These are phyloP conservation scores for Nomada ferruginata DNA, from an alignment of 2,888 invertebrate genomes.

Conservation along the genomic window DNA sequence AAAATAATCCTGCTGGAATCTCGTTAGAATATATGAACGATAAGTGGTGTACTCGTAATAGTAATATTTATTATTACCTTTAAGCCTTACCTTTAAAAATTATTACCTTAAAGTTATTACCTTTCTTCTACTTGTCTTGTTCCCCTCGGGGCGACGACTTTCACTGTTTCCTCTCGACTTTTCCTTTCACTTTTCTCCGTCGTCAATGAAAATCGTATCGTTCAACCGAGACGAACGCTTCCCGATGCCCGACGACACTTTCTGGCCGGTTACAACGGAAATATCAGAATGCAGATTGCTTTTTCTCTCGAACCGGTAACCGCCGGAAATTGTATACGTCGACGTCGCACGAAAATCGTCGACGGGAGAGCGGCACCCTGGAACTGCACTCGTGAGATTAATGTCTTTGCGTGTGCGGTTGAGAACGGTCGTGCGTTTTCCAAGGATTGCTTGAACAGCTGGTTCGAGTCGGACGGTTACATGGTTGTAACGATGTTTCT, in stretches of 20 bases:
- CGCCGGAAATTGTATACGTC: slow-evolving; percentile 41
- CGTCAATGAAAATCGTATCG: background rate
- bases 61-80: too few species aligned
- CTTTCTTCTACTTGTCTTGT: too few species aligned
- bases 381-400: slow-evolving; percentile 15
- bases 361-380: slow-evolving; percentile 1
- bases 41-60: too few species aligned
- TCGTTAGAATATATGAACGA: too few species aligned
- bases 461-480: too few species aligned
- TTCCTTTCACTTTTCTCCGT: background rate
- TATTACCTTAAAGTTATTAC: too few species aligned
- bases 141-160: too few species aligned
- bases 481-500: too few species aligned
- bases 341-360: slow-evolving; percentile 31
- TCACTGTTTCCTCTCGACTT: too few species aligned
- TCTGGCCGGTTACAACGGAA: slow-evolving; percentile 2
- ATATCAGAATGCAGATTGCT: slow-evolving; percentile 35
- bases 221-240: slow-evolving; percentile 27
- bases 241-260: background rate
- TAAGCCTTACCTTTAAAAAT: too few species aligned
- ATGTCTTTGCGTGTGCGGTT: background rate
- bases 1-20: too few species aligned
- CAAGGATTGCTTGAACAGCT: background rate
- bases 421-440: background rate
- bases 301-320: slow-evolving; percentile 9